These are phyloP conservation scores for Mesocricetus auratus DNA, from an alignment of 2,113 vertebrate genomes.

Conservation along the genomic window DNA sequence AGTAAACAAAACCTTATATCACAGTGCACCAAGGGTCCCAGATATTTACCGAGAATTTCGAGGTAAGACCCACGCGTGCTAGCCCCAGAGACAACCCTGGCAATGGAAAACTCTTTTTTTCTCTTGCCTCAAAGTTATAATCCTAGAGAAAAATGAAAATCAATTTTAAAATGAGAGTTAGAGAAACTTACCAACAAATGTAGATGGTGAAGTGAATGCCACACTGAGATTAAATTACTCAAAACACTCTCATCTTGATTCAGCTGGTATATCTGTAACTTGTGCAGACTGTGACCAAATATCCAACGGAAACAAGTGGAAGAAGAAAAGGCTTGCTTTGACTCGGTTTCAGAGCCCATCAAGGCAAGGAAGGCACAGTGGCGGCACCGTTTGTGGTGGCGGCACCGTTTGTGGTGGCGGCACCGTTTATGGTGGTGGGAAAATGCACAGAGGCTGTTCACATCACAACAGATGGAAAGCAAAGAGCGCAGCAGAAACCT, in stretches of 20 bases:
- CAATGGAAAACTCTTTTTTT: neutral
- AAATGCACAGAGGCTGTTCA: neutral
- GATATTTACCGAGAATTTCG: neutral
- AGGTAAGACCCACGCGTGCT: neutral
- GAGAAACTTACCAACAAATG: neutral
- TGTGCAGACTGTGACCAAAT: neutral
- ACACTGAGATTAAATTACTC: neutral
- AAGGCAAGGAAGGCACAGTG: neutral
- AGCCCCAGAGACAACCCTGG: neutral
- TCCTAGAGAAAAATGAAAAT: neutral
- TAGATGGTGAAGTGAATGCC: neutral
- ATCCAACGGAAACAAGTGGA: neutral
- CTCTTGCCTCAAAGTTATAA: neutral
- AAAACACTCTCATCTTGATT: neutral
- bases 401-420: neutral
- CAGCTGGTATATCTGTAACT: neutral
- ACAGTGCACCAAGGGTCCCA: neutral
- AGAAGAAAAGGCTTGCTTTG: neutral
- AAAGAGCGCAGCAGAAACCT: neutral
- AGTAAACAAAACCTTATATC: neutral
- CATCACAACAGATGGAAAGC: neutral
- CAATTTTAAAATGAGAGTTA: neutral
- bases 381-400: neutral
- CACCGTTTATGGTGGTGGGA: neutral
- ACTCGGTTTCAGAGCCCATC: neutral